These are phyloP conservation scores for Silurus asotus DNA, from an alignment of 2,113 vertebrate species.

Conservation along the genomic window DNA sequence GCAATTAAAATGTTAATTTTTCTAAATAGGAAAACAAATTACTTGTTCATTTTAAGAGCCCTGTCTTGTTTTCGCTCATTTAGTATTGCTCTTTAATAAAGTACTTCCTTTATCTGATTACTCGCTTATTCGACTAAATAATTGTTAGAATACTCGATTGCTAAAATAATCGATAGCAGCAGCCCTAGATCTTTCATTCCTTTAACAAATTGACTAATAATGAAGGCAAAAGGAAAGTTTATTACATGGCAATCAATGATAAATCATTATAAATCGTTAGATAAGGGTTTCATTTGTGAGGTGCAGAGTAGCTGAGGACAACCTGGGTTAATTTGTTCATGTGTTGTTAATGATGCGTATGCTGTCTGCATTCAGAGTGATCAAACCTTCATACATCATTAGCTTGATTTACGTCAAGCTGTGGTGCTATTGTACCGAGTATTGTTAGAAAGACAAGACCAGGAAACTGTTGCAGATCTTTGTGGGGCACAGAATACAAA, in stretches of 20 bases:
- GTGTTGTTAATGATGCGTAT: neutral
- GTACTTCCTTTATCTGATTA: too few relatives aligned
- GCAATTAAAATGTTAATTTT: too few relatives aligned
- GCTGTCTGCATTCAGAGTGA: neutral
- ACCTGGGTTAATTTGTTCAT: neutral
- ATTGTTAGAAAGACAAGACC: neutral
- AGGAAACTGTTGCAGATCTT: neutral
- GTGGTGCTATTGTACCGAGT: neutral
- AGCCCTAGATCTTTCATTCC: neutral
- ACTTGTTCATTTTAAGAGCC: too few relatives aligned
- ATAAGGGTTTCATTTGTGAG: neutral
- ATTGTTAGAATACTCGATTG: too few relatives aligned
- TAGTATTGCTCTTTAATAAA: too few relatives aligned
- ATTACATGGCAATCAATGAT: neutral
- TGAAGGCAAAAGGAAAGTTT: neutral
- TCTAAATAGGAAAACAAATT: too few relatives aligned
- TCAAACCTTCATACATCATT: neutral
- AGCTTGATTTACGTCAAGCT: constrained; percentile 7
- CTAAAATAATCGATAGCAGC: too few relatives aligned
- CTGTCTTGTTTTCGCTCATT: too few relatives aligned
- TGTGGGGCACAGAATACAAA: constrained; percentile 11
- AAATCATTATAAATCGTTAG: neutral
- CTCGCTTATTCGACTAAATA: too few relatives aligned
- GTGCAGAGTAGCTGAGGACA: neutral
- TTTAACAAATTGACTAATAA: neutral